Percentiles rank a stretch among this genome's conserved stretches.
These are phyloP conservation scores for Tricholauxania praeusta DNA, from an alignment of 2,888 invertebrate genomes.

Conservation along the genomic window DNA sequence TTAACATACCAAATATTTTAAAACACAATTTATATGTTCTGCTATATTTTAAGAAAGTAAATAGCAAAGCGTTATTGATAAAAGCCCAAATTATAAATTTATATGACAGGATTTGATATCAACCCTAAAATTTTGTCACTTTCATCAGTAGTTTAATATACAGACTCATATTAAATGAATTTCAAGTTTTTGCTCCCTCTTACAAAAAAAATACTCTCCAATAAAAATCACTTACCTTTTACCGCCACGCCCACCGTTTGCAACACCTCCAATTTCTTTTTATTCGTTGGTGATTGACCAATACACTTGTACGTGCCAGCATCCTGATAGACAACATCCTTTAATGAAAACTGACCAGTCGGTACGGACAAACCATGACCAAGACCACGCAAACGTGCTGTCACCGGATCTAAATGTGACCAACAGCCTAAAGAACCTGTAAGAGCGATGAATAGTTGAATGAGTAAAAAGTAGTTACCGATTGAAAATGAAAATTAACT, in stretches of 20 bases:
- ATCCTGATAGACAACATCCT: conserved; percentile 81
- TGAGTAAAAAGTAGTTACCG: background rate
- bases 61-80: too few relatives aligned
- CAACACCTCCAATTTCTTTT: conserved; percentile 70
- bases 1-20: too few relatives aligned
- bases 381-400: conserved; percentile 70
- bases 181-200: background rate
- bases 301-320: conserved; percentile 83
- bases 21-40: too few relatives aligned
- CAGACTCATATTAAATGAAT: background rate
- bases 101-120: too few relatives aligned
- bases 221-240: conserved; percentile 68
- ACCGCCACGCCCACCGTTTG: conserved; percentile 71
- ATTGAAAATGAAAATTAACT: too few relatives aligned
- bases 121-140: too few relatives aligned
- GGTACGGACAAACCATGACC: conserved; percentile 71
- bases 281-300: conserved; percentile 68
- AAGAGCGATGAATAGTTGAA: conserved; percentile 30
- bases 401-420: conserved; percentile 72
- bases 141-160: too few relatives aligned
- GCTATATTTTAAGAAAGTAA: too few relatives aligned
- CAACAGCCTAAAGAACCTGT: conserved; percentile 75
- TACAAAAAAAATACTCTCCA: background rate
- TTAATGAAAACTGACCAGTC: conserved; percentile 75
- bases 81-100: too few relatives aligned